Evolutionary conservation across 1,140 invertebrate species (phyloP).

Genomic region (Zaprionus lachaisei): DNA sequence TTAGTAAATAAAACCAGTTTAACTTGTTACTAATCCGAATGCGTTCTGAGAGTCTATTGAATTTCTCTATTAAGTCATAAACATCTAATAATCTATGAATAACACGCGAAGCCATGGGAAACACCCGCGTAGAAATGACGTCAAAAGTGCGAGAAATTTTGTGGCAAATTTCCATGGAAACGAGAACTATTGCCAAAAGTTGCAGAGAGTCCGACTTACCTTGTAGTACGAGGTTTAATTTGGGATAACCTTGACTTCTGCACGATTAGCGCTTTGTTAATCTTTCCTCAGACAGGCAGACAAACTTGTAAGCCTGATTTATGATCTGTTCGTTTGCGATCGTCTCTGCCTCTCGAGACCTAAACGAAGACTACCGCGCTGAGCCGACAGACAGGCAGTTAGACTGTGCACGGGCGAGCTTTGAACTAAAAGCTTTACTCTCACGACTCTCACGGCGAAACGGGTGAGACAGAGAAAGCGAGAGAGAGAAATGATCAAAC

Average conservation of each 20-base stretch:
- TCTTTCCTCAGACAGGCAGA: slow-evolving; percentile 22
- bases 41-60: not conserved
- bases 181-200: slow-evolving; percentile 6
- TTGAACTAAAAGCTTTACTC: slow-evolving; percentile 31
- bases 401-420: slow-evolving; percentile 23
- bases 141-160: slow-evolving; percentile 16
- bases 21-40: slow-evolving; percentile 17
- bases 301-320: slow-evolving; percentile 20
- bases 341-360: slow-evolving; percentile 10
- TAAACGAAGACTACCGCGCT: slow-evolving; percentile 27
- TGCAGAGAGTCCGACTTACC: slow-evolving; percentile 23
- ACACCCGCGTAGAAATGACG: slow-evolving; percentile 21
- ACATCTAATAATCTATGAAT: not conserved
- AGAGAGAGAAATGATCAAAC: slow-evolving; percentile 19
- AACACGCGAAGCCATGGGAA: not conserved
- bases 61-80: not conserved
- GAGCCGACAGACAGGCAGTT: slow-evolving; percentile 30
- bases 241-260: slow-evolving; percentile 49
- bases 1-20: slow-evolving; percentile 22
- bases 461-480: not conserved
- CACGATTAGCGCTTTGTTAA: slow-evolving; percentile 40
- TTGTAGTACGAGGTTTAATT: slow-evolving; percentile 17
- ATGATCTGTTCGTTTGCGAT: not conserved
- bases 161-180: not conserved
- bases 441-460: not conserved